Evolutionary conservation across 2,113 vertebrate species (phyloP), one percentile per base, ranked within the genome.

Genomic region (Riparia riparia): DNA sequence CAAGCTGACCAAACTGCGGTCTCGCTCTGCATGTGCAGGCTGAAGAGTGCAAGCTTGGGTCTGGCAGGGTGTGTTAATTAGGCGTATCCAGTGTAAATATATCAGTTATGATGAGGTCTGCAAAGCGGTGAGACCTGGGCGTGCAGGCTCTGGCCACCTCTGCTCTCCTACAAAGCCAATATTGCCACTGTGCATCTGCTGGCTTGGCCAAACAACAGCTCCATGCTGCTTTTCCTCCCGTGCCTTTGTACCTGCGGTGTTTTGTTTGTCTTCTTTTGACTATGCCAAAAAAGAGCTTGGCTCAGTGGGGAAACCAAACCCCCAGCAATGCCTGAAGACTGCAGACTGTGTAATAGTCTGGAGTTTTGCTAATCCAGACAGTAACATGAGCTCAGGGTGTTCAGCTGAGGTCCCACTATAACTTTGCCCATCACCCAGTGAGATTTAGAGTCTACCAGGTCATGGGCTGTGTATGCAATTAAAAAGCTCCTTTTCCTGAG

Each of bases 371-470:
- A 95, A 95, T 89, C 77, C 94, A 94, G 95, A 84, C 91, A 82
- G 96, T 95, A 97, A 97, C 65, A 83, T 71, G 93, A 97, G 89
- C 95, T 78, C 83, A 42, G 93, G 72, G 39, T 51, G 86, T 91
- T 95, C 91, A 84, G 47, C 32, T 60, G 72, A 93, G 60, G 60
- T 95, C 89, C 71, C n/a, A 29, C 76, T 78, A 12, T 77, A 92
- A 64, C 60, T 93, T 86, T 86, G 64, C 76, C 85, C 89, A 86
- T 70, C 86, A 89, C 41, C 72, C 86, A 77, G 65, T 39, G 81
- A 96, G 94, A 96, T 96, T 96, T 96, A 96, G 57, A 94, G 78
- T 89, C 89, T 84, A 79, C 26, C 76, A 51, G 92, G 93, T 94
- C 88, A 89, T 26, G 60, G 76, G 77, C 95, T 93, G 82, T 84